Base-by-base conservation (phyloP, 2,888 invertebrate genomes). In the Metallyticus violacea region DNA sequence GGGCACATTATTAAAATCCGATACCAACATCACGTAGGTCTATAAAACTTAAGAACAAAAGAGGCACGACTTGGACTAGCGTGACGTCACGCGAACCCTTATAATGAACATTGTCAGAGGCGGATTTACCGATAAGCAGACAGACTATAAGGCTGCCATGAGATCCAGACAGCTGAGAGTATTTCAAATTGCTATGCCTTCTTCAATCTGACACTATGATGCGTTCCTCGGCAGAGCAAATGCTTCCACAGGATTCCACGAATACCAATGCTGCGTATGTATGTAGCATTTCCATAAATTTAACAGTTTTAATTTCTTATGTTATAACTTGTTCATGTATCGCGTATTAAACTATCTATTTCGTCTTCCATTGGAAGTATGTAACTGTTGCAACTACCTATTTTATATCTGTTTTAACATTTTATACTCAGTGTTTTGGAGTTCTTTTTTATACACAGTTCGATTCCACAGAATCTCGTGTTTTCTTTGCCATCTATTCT, bases 1-100 rank as follows among this genome's bases (percentile, higher is more conserved):
- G 81, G 30, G 81, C 29, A 81, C 81, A 28, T 82, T 82, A 62
- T 62, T 82, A 82, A 82, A 82, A 82, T 82, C 26, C 26, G 62
- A 82, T 82, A 82, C 82, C 27, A 76, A 26, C 26, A 82, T 82
- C 82, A 82, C 82, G 62, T 82, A 82, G 26, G 40, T 82, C 40
- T 76, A 82, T 82, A 82, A 82, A 82, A 76, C 25, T 82, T 76
- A 62, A 30, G 76, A 86, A 86, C 86, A 86, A 86, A 85, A 86
- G 86, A 81, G 76, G 77, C 86, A 77, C 81, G 85, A 85, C 28
- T 22, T 29, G 79, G 22, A 62, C 22, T 62, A 62, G 85, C 81
- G 86, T 86, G 86, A 86, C 86, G 86, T 82, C 82, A 82, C 76
- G 82, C 40, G 30, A 82, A 26, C 85, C 30, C 40, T 77, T 25